phyloP scores from a whole-genome alignment of 2,888 invertebrate genomes.

The Drosophila pseudotalamancana region DNA sequence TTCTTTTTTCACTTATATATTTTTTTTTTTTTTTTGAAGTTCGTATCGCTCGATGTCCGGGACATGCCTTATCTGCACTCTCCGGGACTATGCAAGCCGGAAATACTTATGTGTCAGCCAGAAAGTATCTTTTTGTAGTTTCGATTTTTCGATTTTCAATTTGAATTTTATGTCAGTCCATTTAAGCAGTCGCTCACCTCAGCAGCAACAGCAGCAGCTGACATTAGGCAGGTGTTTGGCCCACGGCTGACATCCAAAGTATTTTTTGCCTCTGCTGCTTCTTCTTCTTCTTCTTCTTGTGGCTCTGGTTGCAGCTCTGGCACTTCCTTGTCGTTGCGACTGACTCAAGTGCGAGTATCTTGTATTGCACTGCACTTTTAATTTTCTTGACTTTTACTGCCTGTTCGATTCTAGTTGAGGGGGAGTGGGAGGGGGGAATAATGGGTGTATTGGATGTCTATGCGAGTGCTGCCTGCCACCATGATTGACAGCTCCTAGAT shows the following conservation, averaged over 20 bases:
- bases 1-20: slow-evolving; percentile 14
- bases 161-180: slow-evolving; percentile 47
- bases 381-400: slow-evolving; percentile 51
- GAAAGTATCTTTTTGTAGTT: slow-evolving; percentile 21
- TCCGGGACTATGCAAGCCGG: slow-evolving; percentile 41
- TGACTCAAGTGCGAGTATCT: slow-evolving; percentile 15
- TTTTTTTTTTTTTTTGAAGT: no score
- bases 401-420: not conserved
- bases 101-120: slow-evolving; percentile 28
- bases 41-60: no score
- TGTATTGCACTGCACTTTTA: slow-evolving; percentile 48
- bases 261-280: slow-evolving; percentile 25
- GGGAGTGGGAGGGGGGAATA: not conserved
- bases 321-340: slow-evolving; percentile 26
- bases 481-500: slow-evolving; percentile 48
- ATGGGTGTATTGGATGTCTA: slow-evolving; percentile 22
- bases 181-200: slow-evolving; percentile 35
- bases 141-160: slow-evolving; percentile 41
- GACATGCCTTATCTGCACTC: slow-evolving; percentile 52
- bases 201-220: slow-evolving; percentile 10
- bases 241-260: slow-evolving; percentile 32
- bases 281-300: not conserved
- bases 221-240: slow-evolving; percentile 55
- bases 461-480: slow-evolving; percentile 11
- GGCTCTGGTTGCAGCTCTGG: not conserved